A percentile compares a stretch with the other conserved stretches of the same genome.
Evolutionary conservation across 2,888 invertebrate species (phyloP).

Genomic region (Hydraecia micacea): DNA sequence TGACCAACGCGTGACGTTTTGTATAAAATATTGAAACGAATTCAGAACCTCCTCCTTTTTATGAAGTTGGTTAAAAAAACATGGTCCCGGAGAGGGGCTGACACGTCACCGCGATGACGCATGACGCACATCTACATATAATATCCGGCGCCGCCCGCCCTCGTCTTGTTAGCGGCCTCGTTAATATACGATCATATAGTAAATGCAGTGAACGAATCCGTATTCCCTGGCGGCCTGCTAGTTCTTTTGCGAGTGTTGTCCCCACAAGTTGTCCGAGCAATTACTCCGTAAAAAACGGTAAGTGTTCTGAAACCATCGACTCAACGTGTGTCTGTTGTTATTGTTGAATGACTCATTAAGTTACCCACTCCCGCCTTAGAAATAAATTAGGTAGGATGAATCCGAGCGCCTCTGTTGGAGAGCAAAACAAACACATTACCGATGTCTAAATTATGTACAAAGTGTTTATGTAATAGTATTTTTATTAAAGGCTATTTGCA

Average conservation of each 20-base stretch:
- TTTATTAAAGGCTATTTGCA: background rate
- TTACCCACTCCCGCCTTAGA: background rate
- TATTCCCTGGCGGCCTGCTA: too few species aligned
- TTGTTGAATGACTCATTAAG: background rate
- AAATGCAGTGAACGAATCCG: background rate
- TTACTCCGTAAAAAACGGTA: background rate
- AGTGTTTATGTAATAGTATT: background rate
- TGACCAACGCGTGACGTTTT: background rate
- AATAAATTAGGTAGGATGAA: background rate
- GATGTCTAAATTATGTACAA: background rate
- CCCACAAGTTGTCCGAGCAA: background rate
- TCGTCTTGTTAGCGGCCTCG: too few species aligned
- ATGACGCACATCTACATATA: constrained; percentile 72
- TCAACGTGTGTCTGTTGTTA: background rate
- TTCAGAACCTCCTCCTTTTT: too few species aligned
- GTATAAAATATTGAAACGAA: too few species aligned
- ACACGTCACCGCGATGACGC: constrained; percentile 30
- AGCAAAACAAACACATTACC: background rate
- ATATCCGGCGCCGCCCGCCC: constrained; percentile 74
- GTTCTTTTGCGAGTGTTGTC: background rate
- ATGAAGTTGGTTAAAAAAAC: background rate
- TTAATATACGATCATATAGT: background rate
- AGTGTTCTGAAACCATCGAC: background rate
- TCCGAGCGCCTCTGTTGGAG: background rate
- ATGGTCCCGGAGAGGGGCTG: background rate